phyloP scores from a whole-genome alignment of 2,113 vertebrate species.

The Nesogale talazaci region DNA sequence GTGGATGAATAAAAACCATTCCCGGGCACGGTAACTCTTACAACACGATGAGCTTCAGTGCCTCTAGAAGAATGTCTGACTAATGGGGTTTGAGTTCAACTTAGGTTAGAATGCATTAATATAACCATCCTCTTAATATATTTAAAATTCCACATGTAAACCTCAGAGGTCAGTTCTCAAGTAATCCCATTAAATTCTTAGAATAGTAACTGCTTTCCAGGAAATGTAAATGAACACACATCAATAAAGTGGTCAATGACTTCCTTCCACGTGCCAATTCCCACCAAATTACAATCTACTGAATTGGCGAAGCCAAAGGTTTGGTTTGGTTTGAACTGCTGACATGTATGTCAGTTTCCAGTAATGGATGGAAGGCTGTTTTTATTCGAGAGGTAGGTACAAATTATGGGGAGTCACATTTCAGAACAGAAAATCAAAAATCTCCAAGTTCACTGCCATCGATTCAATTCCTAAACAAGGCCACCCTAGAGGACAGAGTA shows the following conservation, averaged over 20 bases:
- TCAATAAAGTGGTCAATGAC: constrained; percentile 27
- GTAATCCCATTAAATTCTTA: constrained; percentile 30
- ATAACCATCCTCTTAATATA: constrained; percentile 31
- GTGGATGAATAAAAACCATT: no score
- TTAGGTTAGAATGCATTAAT: constrained; percentile 32
- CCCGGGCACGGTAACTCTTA: neutral
- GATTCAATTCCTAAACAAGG: no score
- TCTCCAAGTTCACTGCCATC: no score
- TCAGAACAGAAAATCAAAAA: neutral
- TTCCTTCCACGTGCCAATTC: neutral
- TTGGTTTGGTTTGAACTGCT: constrained; percentile 19
- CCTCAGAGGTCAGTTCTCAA: constrained; percentile 21
- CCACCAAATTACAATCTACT: constrained; percentile 42
- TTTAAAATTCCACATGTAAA: constrained; percentile 50
- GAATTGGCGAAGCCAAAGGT: constrained; percentile 14
- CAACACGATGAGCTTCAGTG: neutral
- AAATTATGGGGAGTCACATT: neutral
- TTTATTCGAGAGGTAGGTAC: constrained; percentile 51
- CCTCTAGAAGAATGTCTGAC: neutral
- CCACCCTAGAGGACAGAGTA: no score
- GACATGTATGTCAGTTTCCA: constrained; percentile 30
- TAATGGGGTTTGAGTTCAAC: constrained; percentile 28
- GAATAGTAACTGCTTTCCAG: constrained; percentile 49
- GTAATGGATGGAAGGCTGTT: constrained; percentile 13
- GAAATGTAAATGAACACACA: constrained; percentile 36